Evolutionary conservation across 2,888 invertebrate species (phyloP).

Genomic region (Eupithecia dodoneata): DNA sequence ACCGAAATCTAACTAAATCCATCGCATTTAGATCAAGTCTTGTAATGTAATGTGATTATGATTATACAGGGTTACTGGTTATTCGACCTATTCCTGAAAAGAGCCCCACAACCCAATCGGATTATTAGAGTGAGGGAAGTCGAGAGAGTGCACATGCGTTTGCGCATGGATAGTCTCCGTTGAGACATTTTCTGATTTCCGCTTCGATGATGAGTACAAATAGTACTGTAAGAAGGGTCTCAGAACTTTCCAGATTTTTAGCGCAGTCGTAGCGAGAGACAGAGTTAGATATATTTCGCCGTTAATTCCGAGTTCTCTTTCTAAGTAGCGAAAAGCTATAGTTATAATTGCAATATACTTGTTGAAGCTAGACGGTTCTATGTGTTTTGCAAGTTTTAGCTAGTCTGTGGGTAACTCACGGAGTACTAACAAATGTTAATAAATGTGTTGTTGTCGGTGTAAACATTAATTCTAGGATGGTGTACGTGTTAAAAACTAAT

Average conservation of each 20-base stretch:
- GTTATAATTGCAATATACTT: not conserved
- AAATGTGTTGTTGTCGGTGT: constrained; percentile 27
- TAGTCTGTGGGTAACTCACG: constrained; percentile 31
- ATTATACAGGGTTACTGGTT: too few species aligned
- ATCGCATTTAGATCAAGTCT: not conserved
- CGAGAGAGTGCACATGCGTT: not conserved
- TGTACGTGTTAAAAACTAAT: constrained; percentile 23
- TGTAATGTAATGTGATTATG: too few species aligned
- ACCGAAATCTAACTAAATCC: not conserved
- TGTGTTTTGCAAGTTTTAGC: constrained; percentile 39
- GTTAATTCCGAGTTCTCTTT: not conserved
- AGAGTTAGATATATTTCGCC: constrained; percentile 4
- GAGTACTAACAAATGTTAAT: constrained; percentile 23
- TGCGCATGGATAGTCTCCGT: not conserved
- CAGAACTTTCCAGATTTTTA: not conserved
- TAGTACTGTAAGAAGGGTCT: not conserved
- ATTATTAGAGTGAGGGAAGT: not conserved
- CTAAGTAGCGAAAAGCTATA: not conserved
- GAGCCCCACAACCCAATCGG: not conserved
- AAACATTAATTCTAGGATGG: constrained; percentile 28
- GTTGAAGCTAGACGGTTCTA: constrained; percentile 39
- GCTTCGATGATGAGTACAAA: not conserved
- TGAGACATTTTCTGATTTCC: not conserved
- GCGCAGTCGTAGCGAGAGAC: not conserved
- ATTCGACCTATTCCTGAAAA: too few species aligned